Evolutionary conservation across 2,888 invertebrate species (phyloP), one percentile per base, ranked within the genome.

Genomic region (Yponomeuta plumbellus): DNA sequence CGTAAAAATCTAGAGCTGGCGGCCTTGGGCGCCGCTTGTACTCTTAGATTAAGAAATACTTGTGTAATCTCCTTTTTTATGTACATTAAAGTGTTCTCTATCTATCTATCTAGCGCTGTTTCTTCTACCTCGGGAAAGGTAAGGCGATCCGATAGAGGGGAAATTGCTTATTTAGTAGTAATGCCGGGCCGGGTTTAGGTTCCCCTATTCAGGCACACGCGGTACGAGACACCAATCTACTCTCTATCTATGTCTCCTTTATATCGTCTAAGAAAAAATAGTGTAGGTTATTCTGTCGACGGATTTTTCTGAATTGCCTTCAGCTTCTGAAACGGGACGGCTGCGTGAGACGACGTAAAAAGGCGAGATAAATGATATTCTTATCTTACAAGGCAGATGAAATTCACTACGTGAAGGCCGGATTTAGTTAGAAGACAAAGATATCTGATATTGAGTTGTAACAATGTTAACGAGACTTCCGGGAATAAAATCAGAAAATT

Each of bases 111-210:
- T 52, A 52, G 44, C 13, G 0, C 44, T 52, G 17, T 52, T 52
- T 17, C 17, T 17, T 17, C 17, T 52, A 52, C 44, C 44, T 52
- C 17, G 44, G 44, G 44, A 52, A 52, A 52, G 44, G 44, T 52
- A 52, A 8, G 44, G 44, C 44, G 17, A 52, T 52, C 44, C 44
- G 17, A 52, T 52, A 17, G 44, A 13, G 44, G 44, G 17, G 44
- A 52, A 52, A 52, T 52, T 52, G 44, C 44, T 52, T 52, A 52
- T 52, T 52, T 52, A 52, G 44, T 52, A 17, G 44, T 52, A 52
- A 17, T 52, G 44, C 17, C 17, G 44, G 17, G 17, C 44, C 17
- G 44, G 17, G 44, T 52, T 17, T 34, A 10, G 34, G 13, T 17
- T 1, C 44, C 3, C 44, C 8, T 52, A 52, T 52, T 52, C 44